Percentiles rank a stretch among this genome's conserved stretches.
Evolutionary conservation across 2,888 invertebrate genomes (phyloP).

Genomic region (Nipponacmea schrenckii): DNA sequence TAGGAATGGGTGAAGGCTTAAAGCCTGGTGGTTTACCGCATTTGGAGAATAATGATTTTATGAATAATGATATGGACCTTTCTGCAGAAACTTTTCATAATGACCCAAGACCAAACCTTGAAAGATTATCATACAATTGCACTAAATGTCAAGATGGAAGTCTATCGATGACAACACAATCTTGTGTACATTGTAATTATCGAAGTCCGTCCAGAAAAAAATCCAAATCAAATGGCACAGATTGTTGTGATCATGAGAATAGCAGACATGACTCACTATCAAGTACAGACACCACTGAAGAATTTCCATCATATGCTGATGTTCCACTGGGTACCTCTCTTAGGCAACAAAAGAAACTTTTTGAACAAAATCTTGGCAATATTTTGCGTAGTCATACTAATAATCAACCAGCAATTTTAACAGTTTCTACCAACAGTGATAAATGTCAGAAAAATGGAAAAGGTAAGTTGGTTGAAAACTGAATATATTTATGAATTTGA

Average conservation of each 20-base stretch:
- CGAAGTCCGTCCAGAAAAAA: conserved; percentile 1
- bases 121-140: conserved; percentile 8
- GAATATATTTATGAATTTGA: too few relatives aligned
- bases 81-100: neutral
- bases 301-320: conserved; percentile 51
- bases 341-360: conserved; percentile 53
- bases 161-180: neutral
- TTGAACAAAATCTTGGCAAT: conserved; percentile 44
- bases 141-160: neutral
- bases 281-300: conserved; percentile 7
- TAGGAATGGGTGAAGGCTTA: conserved; percentile 51
- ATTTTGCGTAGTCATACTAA: neutral
- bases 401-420: neutral
- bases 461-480: too few relatives aligned
- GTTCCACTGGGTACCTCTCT: conserved; percentile 54
- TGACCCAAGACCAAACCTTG: conserved; percentile 10
- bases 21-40: conserved; percentile 41
- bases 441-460: too few relatives aligned
- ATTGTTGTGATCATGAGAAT: conserved; percentile 6
- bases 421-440: too few relatives aligned
- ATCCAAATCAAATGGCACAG: conserved; percentile 12
- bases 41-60: neutral
- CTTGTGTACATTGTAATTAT: neutral
- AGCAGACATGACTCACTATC: neutral
- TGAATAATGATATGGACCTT: neutral